phyloP scores from a whole-genome alignment of 1,140 invertebrate genomes.

The Caerostris extrusa region DNA sequence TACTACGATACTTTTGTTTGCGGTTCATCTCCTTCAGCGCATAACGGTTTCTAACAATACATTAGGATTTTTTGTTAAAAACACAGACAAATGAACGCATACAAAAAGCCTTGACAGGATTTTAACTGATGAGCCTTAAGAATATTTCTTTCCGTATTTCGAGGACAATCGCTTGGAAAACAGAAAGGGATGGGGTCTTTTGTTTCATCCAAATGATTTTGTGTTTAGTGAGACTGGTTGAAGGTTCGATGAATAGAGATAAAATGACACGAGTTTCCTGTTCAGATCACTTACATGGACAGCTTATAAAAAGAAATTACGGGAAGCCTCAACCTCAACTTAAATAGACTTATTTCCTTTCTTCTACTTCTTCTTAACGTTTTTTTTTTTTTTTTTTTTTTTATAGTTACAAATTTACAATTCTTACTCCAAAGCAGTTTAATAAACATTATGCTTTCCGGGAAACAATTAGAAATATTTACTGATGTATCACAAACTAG shows the following conservation, averaged over 20 bases:
- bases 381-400: no score
- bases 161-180: background rate
- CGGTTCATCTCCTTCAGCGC: background rate
- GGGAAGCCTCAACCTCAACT: background rate
- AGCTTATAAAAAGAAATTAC: background rate
- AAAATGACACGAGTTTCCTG: constrained; percentile 25
- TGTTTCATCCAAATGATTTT: constrained; percentile 1
- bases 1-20: background rate
- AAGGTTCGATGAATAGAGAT: constrained; percentile 3
- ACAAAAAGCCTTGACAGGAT: background rate
- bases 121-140: background rate
- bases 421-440: no score
- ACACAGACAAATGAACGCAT: background rate
- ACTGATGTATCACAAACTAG: no score
- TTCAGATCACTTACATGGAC: background rate
- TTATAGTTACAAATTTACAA: no score
- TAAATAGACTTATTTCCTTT: background rate
- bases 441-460: no score
- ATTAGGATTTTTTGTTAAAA: background rate
- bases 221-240: background rate
- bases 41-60: background rate
- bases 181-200: background rate
- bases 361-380: background rate
- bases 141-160: background rate
- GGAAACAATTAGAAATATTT: no score